Conservation (phyloP, 2,888 invertebrate species). For the Mesorhabditis sp. region DNA sequence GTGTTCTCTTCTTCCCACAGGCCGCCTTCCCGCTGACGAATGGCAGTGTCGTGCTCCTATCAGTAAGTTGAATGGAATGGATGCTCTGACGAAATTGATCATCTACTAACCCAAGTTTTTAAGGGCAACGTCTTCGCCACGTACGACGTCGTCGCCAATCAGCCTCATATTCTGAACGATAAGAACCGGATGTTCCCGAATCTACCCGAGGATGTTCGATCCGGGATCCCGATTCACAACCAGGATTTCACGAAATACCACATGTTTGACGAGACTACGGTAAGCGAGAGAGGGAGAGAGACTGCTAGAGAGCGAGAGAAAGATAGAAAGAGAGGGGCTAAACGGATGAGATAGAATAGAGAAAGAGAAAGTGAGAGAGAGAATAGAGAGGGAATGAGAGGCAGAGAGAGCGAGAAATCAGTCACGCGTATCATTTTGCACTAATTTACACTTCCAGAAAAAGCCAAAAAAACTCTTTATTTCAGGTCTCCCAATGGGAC, state of each 20-base stretch:
- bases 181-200: conserved; percentile 48
- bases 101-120: background rate
- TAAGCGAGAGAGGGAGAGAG: conserved; percentile 10
- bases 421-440: background rate
- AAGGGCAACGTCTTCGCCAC: conserved; percentile 52
- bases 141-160: conserved; percentile 40
- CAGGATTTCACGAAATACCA: conserved; percentile 22
- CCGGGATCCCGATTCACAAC: conserved; percentile 28
- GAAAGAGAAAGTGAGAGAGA: background rate
- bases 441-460: background rate
- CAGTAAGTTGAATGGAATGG: conserved; percentile 23
- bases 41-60: conserved; percentile 45
- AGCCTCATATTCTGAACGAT: conserved; percentile 46
- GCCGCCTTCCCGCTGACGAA: conserved; percentile 50
- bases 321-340: background rate
- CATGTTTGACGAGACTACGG: conserved; percentile 39
- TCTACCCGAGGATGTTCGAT: conserved; percentile 40
- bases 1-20: conserved; percentile 51
- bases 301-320: background rate
- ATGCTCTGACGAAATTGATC: too few species aligned
- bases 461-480: too few species aligned
- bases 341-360: background rate
- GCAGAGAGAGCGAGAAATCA: background rate
- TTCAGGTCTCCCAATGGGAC: background rate
- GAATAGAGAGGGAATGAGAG: background rate